Evolutionary conservation across 2,113 vertebrate genomes (phyloP).

Genomic region (Numenius arquata): DNA sequence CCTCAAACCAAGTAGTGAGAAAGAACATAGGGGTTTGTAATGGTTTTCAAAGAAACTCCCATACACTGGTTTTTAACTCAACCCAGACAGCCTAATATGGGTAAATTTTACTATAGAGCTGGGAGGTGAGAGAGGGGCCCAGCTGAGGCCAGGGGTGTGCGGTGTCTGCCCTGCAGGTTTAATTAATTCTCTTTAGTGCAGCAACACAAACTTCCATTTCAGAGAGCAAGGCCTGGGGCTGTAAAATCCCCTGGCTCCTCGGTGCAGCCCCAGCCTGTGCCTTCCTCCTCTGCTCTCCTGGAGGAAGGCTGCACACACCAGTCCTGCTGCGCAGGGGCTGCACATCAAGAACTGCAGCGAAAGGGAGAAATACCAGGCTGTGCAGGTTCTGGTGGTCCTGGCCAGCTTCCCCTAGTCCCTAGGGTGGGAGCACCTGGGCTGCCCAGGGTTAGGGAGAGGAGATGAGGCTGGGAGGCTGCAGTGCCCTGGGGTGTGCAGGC

Average conservation of each 20-base stretch:
- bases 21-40: neutral
- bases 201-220: neutral
- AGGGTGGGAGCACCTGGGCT: neutral
- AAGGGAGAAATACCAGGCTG: neutral
- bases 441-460: neutral
- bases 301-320: accelerated
- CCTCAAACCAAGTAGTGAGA: neutral
- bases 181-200: neutral
- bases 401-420: neutral
- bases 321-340: no score
- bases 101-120: neutral
- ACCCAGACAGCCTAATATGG: no score
- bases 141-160: neutral
- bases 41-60: neutral
- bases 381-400: neutral
- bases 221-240: neutral
- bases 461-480: neutral
- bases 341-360: no score
- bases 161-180: neutral
- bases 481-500: neutral
- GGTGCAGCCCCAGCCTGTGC: accelerated
- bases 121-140: neutral
- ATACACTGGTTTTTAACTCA: neutral
- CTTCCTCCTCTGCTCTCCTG: neutral
- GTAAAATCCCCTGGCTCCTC: neutral